Evolutionary conservation across 2,797 vertebrate species (phyloP).

Genomic region (Amblyopsis hoosieri): DNA sequence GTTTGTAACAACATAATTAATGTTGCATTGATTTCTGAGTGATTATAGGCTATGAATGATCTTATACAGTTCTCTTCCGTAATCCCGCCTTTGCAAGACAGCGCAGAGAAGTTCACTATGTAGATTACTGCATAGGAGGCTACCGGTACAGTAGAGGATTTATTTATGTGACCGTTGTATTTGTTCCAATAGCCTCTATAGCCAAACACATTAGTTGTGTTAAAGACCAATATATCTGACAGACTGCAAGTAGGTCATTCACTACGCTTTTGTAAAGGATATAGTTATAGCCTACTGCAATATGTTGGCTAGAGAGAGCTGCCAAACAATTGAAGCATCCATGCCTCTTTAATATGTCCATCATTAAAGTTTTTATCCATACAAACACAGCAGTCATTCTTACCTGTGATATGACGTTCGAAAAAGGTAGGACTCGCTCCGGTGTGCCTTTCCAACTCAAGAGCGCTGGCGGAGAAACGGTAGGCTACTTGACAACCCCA

Average conservation of each 20-base stretch:
- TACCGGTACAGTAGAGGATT: background rate
- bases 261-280: background rate
- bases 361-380: slow-evolving; percentile 23
- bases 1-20: background rate
- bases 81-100: background rate
- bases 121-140: background rate
- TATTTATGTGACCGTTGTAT: background rate
- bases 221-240: too few species aligned
- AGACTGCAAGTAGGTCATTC: background rate
- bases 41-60: slow-evolving; percentile 1
- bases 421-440: slow-evolving; percentile 5
- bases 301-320: slow-evolving; percentile 6
- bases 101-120: slow-evolving; percentile 12
- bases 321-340: background rate
- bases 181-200: background rate
- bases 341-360: background rate
- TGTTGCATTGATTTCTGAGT: background rate
- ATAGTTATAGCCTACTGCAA: background rate
- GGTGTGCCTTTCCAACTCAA: slow-evolving; percentile 17
- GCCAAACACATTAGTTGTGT: too few species aligned
- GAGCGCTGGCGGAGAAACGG: slow-evolving; percentile 34
- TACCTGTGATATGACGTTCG: slow-evolving; percentile 49
- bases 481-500: slow-evolving; percentile 26
- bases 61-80: background rate
- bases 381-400: background rate